Percentiles rank a stretch among this genome's conserved stretches.
These are phyloP conservation scores for Cassiopea xamachana DNA, from an alignment of 30 jellyfish, hydroid and myxozoan species.

Conservation along the genomic window DNA sequence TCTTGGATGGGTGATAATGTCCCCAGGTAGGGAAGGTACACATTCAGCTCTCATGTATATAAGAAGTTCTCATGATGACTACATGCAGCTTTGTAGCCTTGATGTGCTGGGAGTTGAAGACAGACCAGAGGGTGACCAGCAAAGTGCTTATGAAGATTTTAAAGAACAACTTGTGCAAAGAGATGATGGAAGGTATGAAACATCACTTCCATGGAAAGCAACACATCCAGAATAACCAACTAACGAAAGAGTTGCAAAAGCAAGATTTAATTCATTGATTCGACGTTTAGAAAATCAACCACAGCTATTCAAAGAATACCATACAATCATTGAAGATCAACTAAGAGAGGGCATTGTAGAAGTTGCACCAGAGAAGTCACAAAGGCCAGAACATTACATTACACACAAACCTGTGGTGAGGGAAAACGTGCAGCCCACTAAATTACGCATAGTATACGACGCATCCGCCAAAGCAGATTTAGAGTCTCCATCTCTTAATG, in stretches of 20 bases:
- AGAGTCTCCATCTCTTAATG: constrained; percentile 45
- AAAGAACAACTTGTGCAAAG: constrained; percentile 67
- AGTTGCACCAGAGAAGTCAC: constrained; percentile 64
- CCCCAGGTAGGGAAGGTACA: constrained; percentile 55
- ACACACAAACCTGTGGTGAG: constrained; percentile 76
- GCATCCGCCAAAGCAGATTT: constrained; percentile 68
- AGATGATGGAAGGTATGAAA: constrained; percentile 62
- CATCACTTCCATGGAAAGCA: constrained; percentile 48
- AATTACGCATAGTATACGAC: constrained; percentile 77
- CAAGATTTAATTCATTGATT: constrained; percentile 41
- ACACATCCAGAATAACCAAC: constrained; percentile 26
- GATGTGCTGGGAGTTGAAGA: constrained; percentile 83
- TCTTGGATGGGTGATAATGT: constrained; percentile 89
- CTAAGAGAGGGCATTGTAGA: constrained; percentile 75
- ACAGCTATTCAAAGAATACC: constrained; percentile 48
- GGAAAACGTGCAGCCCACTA: constrained; percentile 71
- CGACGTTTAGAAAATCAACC: constrained; percentile 54
- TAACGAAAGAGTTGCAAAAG: constrained; percentile 52
- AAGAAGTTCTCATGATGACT: constrained; percentile 62
- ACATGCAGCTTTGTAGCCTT: constrained; percentile 68
- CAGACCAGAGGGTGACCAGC: constrained; percentile 73
- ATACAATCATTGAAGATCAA: constrained; percentile 59
- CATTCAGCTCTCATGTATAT: constrained; percentile 43
- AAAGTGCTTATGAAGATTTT: constrained; percentile 56
- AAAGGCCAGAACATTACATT: constrained; percentile 58